Conservation (phyloP, 2,888 invertebrate genomes). For the Dryomyza anilis region DNA sequence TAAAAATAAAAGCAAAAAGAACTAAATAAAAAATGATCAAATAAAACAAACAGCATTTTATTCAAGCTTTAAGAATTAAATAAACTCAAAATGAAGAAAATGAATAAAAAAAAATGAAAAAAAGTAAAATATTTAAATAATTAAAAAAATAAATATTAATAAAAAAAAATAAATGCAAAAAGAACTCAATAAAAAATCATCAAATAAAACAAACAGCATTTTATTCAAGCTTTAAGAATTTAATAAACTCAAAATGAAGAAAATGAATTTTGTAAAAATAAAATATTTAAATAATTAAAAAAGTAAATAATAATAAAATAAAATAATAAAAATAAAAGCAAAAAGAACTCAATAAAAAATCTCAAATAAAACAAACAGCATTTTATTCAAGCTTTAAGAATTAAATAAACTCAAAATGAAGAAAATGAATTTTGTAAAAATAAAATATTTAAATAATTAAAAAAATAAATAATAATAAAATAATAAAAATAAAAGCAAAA, state of each 20-base stretch:
- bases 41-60: background rate
- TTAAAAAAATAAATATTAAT: background rate
- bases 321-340: no score
- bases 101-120: background rate
- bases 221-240: no score
- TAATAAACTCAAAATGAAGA: no score
- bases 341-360: no score
- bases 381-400: no score
- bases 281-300: background rate
- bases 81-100: background rate
- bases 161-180: no score
- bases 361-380: no score
- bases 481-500: background rate
- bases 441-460: background rate
- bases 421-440: no score
- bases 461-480: constrained; percentile 10
- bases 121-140: background rate
- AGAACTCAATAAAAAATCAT: no score
- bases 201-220: no score
- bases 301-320: background rate
- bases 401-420: no score
- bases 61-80: background rate
- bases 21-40: background rate
- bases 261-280: background rate
- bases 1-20: background rate